Base-by-base conservation (phyloP, 1,140 invertebrate species). In the Eriocheir sinensis region DNA sequence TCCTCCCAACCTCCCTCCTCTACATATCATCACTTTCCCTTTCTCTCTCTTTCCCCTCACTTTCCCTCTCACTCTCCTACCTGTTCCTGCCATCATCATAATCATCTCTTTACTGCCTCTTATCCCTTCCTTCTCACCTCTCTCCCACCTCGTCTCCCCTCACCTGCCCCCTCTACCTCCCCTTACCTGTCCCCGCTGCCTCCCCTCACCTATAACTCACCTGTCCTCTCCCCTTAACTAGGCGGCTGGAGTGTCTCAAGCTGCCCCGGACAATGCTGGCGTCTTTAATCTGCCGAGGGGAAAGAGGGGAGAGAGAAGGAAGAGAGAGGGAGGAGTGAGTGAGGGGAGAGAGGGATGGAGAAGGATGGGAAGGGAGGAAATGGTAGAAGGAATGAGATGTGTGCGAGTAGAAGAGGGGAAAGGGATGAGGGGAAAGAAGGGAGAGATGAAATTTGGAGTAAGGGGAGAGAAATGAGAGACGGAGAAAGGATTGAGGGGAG, bases 161-260 rank as follows among this genome's bases (percentile, higher is more conserved):
- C 32, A 44, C 32, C 2, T 90, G 30, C 34, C 34, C 48, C 21
- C 89, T 72, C 48, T 72, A n/a, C 17, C 89, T 30, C 89, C 32
- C 89, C 89, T 53, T 44, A 32, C 89, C 53, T 44, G n/a, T 21
- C 36, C 86, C 36, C 32, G 6, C 32, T 53, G 4, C 60, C 89
- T 90, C 44, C 53, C 48, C 53, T 60, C 81, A 41, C 81, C 30
- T 34, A 85, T 85, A 36, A 36, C 34, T 85, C 81, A 34, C 81
- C 81, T 85, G 17, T 85, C 27, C 81, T 38, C 81, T 86, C 32
- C 27, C 88, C 41, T 89, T 48, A 89, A 32, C 40, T 89, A 89
- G 88, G 17, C 40, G 44, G 8, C 53, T 48, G n/a, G n/a, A 27
- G 41, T 48, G 44, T 90, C 53, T 48, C 30, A n/a, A 48, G 41